Conservation (phyloP, 2,797 vertebrate species). For the Chelmon rostratus region DNA sequence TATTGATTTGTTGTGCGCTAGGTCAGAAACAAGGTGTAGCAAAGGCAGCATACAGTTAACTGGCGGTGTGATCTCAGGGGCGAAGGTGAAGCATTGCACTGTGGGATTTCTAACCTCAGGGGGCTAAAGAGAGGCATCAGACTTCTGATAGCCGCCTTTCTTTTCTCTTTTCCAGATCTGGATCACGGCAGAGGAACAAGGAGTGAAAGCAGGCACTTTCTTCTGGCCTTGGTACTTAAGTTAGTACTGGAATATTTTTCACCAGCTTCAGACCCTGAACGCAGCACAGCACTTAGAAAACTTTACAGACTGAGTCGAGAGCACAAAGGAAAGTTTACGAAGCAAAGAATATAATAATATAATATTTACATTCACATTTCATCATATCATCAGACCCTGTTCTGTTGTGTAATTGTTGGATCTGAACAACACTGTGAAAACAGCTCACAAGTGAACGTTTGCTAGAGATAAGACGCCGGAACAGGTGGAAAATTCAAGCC, state of each 20-base stretch:
- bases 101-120: not conserved
- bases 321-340: not conserved
- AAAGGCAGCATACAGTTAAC: too few species aligned
- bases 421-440: too few species aligned
- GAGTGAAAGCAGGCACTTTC: slow-evolving; percentile 95
- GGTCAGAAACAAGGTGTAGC: too few species aligned
- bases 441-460: too few species aligned
- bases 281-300: not conserved
- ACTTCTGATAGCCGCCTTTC: not conserved
- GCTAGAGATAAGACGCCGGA: too few species aligned
- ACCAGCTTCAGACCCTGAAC: slow-evolving; percentile 37
- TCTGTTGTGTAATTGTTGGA: too few species aligned
- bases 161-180: slow-evolving; percentile 88
- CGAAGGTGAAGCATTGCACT: not conserved
- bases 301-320: not conserved
- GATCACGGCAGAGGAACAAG: slow-evolving; percentile 96
- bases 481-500: not conserved
- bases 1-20: too few species aligned
- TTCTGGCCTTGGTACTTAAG: slow-evolving; percentile 98
- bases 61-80: too few species aligned
- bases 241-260: slow-evolving; percentile 71
- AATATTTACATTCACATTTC: too few species aligned
- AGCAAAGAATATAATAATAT: too few species aligned
- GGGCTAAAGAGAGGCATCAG: not conserved
- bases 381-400: too few species aligned